These are phyloP conservation scores for Limnephilus lunatus DNA, from an alignment of 2,888 invertebrate genomes.

Conservation along the genomic window DNA sequence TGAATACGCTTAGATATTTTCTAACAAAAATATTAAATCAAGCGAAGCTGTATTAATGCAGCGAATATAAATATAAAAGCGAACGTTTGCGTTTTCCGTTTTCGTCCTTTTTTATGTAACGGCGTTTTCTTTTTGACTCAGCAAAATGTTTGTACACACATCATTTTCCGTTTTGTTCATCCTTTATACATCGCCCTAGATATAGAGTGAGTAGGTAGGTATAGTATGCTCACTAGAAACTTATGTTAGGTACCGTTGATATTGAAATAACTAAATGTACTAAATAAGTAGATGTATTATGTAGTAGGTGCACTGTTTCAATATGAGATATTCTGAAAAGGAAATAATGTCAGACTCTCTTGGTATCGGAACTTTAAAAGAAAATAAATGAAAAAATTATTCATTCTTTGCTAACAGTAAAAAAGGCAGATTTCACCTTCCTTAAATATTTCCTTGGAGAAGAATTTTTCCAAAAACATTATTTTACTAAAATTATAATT, in stretches of 20 bases:
- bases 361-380: background rate
- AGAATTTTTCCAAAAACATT: too few relatives aligned
- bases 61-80: background rate
- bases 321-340: background rate
- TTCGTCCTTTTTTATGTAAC: background rate
- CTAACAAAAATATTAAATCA: background rate
- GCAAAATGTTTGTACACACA: conserved; percentile 27
- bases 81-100: background rate
- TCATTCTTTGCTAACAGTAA: too few relatives aligned
- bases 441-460: too few relatives aligned
- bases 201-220: background rate
- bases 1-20: background rate
- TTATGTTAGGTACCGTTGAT: background rate
- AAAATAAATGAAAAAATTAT: too few relatives aligned
- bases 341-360: background rate
- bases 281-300: background rate
- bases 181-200: background rate
- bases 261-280: background rate
- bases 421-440: too few relatives aligned
- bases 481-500: too few relatives aligned
- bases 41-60: background rate
- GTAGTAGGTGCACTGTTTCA: background rate
- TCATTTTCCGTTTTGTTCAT: conserved; percentile 16
- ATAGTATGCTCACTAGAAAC: background rate
- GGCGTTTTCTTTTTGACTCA: conserved; percentile 21